phyloP scores from a whole-genome alignment of 23 tunicate genomes.

The Botrylloides violaceus region DNA sequence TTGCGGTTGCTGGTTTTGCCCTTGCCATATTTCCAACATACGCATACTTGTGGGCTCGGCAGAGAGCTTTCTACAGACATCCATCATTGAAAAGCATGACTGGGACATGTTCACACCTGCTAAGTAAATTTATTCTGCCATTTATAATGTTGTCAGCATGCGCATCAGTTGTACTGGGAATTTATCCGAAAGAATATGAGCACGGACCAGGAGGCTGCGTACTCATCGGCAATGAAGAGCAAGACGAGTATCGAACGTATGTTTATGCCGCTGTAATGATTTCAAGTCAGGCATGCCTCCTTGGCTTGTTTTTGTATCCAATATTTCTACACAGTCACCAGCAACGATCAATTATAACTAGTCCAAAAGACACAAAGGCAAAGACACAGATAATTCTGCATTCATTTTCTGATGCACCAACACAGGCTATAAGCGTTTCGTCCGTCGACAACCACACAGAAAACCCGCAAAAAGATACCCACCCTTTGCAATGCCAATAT shows the following conservation, averaged over 20 bases:
- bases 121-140: slow-evolving; percentile 1
- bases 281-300: background rate
- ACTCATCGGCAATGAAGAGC: background rate
- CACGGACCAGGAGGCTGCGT: background rate
- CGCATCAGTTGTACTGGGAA: background rate
- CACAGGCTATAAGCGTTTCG: no score
- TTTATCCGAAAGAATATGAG: slow-evolving; percentile 16
- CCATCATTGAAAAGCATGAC: slow-evolving; percentile 17
- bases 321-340: no score
- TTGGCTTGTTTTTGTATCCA: slow-evolving; percentile 1
- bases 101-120: background rate
- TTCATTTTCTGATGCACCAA: no score
- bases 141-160: background rate
- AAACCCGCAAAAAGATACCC: no score
- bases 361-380: no score
- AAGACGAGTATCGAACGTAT: slow-evolving; percentile 14
- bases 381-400: no score
- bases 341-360: no score
- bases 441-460: no score
- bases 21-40: slow-evolving; percentile 4
- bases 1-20: background rate
- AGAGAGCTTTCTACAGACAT: slow-evolving; percentile 22
- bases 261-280: slow-evolving; percentile 11
- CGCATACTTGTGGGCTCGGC: slow-evolving; percentile 18
- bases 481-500: no score